These are phyloP conservation scores for Apis laboriosa DNA, from an alignment of 1,140 invertebrate genomes.

Conservation along the genomic window DNA sequence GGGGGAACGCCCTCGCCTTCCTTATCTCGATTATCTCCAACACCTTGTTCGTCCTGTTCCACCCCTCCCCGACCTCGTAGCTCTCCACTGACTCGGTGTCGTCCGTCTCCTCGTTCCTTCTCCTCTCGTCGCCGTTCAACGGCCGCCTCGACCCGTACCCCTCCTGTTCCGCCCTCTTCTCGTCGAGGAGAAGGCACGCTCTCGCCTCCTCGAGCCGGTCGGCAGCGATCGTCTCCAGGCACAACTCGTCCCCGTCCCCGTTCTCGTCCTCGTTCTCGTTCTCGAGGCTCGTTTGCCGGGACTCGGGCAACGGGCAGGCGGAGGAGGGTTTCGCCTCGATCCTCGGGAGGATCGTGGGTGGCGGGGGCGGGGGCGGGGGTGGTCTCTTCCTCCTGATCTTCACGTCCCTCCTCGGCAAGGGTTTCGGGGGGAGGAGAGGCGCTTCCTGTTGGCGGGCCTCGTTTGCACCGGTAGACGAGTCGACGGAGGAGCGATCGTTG, in stretches of 20 bases:
- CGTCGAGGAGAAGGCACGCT: not conserved
- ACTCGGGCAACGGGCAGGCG: not conserved
- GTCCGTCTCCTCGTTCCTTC: constrained; percentile 8
- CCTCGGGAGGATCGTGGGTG: constrained; percentile 61
- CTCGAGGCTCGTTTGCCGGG: constrained; percentile 29
- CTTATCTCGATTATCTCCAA: constrained; percentile 72
- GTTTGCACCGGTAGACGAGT: not conserved
- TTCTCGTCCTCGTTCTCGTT: not conserved
- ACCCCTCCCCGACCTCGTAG: not conserved
- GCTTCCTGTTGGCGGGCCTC: constrained; percentile 12
- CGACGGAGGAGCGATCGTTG: no score
- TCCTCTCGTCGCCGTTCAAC: no score
- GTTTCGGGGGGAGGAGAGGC: constrained; percentile 75
- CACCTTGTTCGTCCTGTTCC: constrained; percentile 66
- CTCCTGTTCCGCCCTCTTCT: not conserved
- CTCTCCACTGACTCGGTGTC: constrained; percentile 16
- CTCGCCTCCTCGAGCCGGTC: not conserved
- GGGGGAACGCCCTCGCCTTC: constrained; percentile 49
- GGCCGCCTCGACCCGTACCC: no score
- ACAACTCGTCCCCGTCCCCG: not conserved
- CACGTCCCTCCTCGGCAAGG: constrained; percentile 74
- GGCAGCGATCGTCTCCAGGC: not conserved
- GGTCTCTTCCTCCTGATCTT: constrained; percentile 76
- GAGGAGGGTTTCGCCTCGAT: constrained; percentile 39
- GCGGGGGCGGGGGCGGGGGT: constrained; percentile 79